A percentile compares a stretch with the other conserved stretches of the same genome.
These are phyloP conservation scores for Drosophila incognita DNA, from an alignment of 2,888 invertebrate species.

Conservation along the genomic window DNA sequence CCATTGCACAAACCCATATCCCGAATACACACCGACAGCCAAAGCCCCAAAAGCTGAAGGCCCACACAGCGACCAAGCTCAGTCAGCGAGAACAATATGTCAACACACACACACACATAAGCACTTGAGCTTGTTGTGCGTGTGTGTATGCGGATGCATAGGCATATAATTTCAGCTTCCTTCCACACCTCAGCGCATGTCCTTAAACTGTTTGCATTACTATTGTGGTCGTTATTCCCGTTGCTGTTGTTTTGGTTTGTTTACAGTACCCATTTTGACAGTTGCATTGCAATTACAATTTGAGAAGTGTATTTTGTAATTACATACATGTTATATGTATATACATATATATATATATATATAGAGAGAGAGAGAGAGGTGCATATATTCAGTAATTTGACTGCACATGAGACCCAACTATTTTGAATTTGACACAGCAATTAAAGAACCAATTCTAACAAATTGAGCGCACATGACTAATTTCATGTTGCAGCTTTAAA, in stretches of 20 bases:
- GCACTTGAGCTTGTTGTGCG: constrained; percentile 30
- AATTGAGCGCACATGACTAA: constrained; percentile 3
- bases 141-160: constrained; percentile 48
- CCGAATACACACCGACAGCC: constrained; percentile 12
- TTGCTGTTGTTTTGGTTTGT: constrained; percentile 40
- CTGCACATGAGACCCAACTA: constrained; percentile 31
- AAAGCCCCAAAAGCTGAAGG: constrained; percentile 11
- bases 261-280: constrained; percentile 58
- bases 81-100: constrained; percentile 70
- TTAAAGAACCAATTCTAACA: constrained; percentile 12
- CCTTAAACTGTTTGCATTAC: constrained; percentile 77
- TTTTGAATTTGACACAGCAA: constrained; percentile 27
- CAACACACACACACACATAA: constrained; percentile 59
- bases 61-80: constrained; percentile 15
- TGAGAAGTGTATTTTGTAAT: constrained; percentile 75
- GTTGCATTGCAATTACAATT: constrained; percentile 79
- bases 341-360: constrained; percentile 47
- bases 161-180: constrained; percentile 81
- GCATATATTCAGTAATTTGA: constrained; percentile 65
- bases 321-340: constrained; percentile 31
- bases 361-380: neutral
- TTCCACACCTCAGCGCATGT: constrained; percentile 51
- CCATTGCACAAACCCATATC: constrained; percentile 3
- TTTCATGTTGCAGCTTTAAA: neutral
- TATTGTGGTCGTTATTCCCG: constrained; percentile 52